Base-by-base conservation (phyloP, 2,888 invertebrate genomes). In the Vannuccia rotundouncinata region DNA sequence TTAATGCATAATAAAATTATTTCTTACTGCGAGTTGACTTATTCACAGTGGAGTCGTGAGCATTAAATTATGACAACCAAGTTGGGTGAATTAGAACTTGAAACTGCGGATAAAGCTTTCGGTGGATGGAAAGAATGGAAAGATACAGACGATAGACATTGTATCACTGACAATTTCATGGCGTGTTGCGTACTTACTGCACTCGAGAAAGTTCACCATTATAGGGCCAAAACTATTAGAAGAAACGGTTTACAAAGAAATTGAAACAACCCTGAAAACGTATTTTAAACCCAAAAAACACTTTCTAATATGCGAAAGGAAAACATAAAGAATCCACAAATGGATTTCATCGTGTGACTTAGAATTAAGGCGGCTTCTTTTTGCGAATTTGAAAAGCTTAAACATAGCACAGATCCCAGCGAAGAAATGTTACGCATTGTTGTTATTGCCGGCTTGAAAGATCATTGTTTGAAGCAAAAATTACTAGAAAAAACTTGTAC, bases 51-150 rank as follows among this genome's bases (percentile, higher is more conserved):
- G 66, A 17, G 22, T 66, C 66, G 66, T 27, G 66, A 66, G 66
- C 66, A 66, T 66, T 66, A 66, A 66, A 66, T 66, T 66, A 66
- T 66, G 66, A 66, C 66, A 66, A 22, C 66, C 66, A 66, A 66
- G 66, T 66, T 66, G 10, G 66, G 66, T 66, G 66, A 66, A 66
- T 66, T 66, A 27, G 66, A 66, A 66, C 25, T 66, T 66, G 66
- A 66, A 5, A 66, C 13, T 27, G 66, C 22, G 66, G 66, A 66
- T 22, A 66, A 66, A 66, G 66, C 25, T 27, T 66, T 66, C n/a
- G n/a, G n/a, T n/a, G n/a, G n/a, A n/a, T n/a, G n/a, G n/a, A n/a
- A n/a, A n/a, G n/a, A n/a, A n/a, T n/a, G n/a, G n/a, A n/a, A n/a
- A n/a, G n/a, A n/a, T n/a, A 45, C 45, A 17, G 45, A 45, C 45